phyloP scores from a whole-genome alignment of 2,888 invertebrate genomes.

The Ophioninae sp. region DNA sequence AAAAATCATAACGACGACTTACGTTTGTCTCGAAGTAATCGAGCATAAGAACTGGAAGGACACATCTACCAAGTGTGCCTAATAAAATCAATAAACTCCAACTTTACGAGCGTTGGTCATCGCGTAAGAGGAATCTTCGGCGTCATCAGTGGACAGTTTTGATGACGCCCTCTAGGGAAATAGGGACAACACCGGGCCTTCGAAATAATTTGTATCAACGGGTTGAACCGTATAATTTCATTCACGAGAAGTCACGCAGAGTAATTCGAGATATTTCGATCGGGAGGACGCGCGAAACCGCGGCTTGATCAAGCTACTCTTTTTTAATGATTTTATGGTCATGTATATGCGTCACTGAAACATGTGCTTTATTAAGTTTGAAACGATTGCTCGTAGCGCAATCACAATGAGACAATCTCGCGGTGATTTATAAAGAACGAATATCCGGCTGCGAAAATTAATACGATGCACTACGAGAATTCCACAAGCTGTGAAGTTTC shows the following conservation, averaged over 20 bases:
- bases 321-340: conserved; percentile 25
- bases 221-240: conserved; percentile 49
- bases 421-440: conserved; percentile 37
- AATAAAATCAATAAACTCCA: conserved; percentile 29
- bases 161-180: conserved; percentile 21
- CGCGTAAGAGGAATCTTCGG: background rate
- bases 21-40: background rate
- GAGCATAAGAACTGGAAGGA: conserved; percentile 7
- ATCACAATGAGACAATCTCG: conserved; percentile 49
- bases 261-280: conserved; percentile 42
- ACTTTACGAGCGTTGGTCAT: background rate
- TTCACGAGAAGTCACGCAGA: conserved; percentile 48
- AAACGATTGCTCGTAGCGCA: conserved; percentile 3
- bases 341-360: conserved; percentile 6
- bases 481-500: background rate
- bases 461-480: background rate
- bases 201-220: conserved; percentile 46
- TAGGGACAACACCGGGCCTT: conserved; percentile 14
- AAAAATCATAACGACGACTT: background rate
- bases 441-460: background rate
- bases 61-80: conserved; percentile 19
- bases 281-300: background rate
- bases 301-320: conserved; percentile 33
- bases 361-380: conserved; percentile 4
- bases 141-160: background rate